A percentile compares a stretch with the other conserved stretches of the same genome.
phyloP scores from a whole-genome alignment of 1,140 invertebrate species.

The Leptopilina boulardi region DNA sequence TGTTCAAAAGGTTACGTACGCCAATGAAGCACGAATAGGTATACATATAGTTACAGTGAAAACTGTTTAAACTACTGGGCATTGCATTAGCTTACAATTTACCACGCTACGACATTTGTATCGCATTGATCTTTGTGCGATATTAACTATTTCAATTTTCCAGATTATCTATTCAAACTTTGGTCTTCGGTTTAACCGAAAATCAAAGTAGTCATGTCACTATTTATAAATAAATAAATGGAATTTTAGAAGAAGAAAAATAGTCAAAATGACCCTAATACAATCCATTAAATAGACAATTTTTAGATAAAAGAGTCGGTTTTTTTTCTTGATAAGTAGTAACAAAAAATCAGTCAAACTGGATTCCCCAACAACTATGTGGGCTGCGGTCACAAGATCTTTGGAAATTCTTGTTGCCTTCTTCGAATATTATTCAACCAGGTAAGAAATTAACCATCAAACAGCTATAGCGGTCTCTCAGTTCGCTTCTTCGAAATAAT shows the following conservation, averaged over 20 bases:
- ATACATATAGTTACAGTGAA: not conserved
- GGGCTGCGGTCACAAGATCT: constrained; percentile 85
- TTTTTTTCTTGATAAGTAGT: not conserved
- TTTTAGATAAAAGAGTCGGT: not conserved
- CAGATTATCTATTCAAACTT: not conserved
- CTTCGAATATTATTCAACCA: constrained; percentile 86
- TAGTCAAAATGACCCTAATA: not conserved
- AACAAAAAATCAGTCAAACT: constrained; percentile 8
- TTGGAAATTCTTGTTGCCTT: constrained; percentile 86
- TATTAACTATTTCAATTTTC: constrained; percentile 16
- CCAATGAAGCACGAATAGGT: not conserved
- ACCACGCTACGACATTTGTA: not conserved
- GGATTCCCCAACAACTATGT: constrained; percentile 76
- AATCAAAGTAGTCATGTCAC: constrained; percentile 39
- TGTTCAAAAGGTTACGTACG: not conserved
- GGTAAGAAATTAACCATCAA: constrained; percentile 74
- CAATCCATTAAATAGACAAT: not conserved
- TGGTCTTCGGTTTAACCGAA: constrained; percentile 30
- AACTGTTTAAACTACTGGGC: constrained; percentile 19
- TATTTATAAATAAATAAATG: constrained; percentile 42
- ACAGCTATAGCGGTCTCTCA: no score
- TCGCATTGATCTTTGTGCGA: not conserved
- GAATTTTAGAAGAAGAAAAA: constrained; percentile 35
- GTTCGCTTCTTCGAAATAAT: no score
- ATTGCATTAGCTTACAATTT: not conserved